phyloP scores from a whole-genome alignment of 1,140 invertebrate species.

The Phocides pigmalion region DNA sequence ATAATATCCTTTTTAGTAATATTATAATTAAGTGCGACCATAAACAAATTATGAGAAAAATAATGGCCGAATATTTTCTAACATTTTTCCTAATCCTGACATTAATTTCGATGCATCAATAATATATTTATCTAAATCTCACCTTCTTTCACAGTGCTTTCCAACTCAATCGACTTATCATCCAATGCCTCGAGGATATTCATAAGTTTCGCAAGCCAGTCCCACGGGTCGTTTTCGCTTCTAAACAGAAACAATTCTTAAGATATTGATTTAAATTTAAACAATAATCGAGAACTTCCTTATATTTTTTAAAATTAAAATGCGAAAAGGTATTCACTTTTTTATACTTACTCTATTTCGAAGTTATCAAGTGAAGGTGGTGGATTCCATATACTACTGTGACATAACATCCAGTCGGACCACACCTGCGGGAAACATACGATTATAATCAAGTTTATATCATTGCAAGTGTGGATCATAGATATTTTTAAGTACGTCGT shows the following conservation, averaged over 20 bases:
- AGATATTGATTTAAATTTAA: background rate
- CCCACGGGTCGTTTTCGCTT: slow-evolving; percentile 90
- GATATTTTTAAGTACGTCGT: slow-evolving; percentile 18
- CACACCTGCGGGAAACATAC: slow-evolving; percentile 86
- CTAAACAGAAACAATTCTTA: slow-evolving; percentile 81
- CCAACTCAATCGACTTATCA: slow-evolving; percentile 81
- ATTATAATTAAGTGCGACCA: no score
- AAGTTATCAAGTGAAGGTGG: slow-evolving; percentile 92
- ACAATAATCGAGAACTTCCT: background rate
- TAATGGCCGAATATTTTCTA: no score
- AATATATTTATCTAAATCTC: background rate
- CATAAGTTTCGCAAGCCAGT: slow-evolving; percentile 89
- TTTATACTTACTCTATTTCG: slow-evolving; percentile 88
- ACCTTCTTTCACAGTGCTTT: slow-evolving; percentile 78
- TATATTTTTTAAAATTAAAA: slow-evolving; percentile 1
- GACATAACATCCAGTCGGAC: slow-evolving; percentile 96
- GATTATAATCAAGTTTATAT: slow-evolving; percentile 13
- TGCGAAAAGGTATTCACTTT: no score
- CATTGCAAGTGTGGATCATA: slow-evolving; percentile 22
- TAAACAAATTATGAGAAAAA: no score
- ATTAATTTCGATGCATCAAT: no score
- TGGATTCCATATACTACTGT: slow-evolving; percentile 93
- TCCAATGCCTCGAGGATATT: slow-evolving; percentile 88
- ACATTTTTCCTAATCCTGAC: no score
- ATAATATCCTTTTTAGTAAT: no score